phyloP scores from a whole-genome alignment of 2,113 vertebrate genomes.

The Columba janthina region DNA sequence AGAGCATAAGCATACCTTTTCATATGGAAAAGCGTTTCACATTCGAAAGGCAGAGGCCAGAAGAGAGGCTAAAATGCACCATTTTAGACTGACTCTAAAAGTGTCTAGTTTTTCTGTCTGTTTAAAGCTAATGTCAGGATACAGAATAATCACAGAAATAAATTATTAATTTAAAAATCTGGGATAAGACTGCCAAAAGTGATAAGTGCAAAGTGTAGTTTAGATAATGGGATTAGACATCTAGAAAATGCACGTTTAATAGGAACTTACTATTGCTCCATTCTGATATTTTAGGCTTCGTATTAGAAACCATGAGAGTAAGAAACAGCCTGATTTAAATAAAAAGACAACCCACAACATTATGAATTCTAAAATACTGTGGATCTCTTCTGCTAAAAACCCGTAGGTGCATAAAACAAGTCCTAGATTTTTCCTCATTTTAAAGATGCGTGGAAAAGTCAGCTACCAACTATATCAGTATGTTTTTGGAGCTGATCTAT shows the following conservation, averaged over 20 bases:
- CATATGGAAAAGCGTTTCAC: conserved; percentile 8
- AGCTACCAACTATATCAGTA: neutral
- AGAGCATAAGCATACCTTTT: conserved; percentile 21
- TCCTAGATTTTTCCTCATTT: neutral
- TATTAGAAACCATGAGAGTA: neutral
- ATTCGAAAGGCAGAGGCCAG: conserved; percentile 20
- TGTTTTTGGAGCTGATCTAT: neutral
- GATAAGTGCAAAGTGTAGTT: conserved; percentile 28
- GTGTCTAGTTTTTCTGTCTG: neutral
- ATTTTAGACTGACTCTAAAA: conserved; percentile 4
- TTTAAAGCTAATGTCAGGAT: conserved; percentile 50
- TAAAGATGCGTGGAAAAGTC: neutral
- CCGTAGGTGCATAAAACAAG: neutral
- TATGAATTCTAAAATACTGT: neutral
- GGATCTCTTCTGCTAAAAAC: neutral
- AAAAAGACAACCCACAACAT: neutral
- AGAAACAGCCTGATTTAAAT: neutral
- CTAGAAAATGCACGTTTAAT: conserved; percentile 41
- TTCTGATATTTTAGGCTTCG: neutral
- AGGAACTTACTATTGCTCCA: neutral
- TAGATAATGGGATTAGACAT: conserved; percentile 42
- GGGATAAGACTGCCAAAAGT: conserved; percentile 41
- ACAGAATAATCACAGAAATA: conserved; percentile 54
- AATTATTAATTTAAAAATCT: conserved; percentile 57
- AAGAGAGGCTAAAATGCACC: conserved; percentile 1